Evolutionary conservation across 1,140 invertebrate genomes (phyloP), one percentile per base, ranked within the genome.

Genomic region (Polypedilum vanderplanki): DNA sequence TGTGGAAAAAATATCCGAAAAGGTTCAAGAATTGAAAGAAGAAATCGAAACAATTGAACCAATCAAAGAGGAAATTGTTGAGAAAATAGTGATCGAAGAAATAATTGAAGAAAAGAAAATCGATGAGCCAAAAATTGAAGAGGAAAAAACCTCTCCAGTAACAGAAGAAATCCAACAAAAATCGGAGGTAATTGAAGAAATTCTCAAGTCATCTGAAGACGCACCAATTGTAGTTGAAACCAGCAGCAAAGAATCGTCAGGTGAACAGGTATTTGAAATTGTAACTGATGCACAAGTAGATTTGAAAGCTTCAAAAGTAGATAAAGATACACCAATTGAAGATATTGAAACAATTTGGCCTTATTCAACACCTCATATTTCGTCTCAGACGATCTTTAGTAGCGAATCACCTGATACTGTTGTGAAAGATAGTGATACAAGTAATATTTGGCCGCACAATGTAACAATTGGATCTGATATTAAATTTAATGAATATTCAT

Each of bases 151-250:
- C 15, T 15, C 46, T 12, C 70, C 76, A 20, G 79, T 73, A 1
- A 76, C 78, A 9, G 78, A 80, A 76, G 78, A 79, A 75, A 78
- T 77, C 77, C 77, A 78, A 24, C 78, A 77, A 70, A 79, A 78
- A 75, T 74, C 67, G 57, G 76, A 79, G 40, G 73, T 76, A n/a
- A 74, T 76, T 8, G 77, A 78, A 70, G 65, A 70, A 22, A 70
- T 20, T 20, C 5, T 7, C 1, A 18, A 70, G 20, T 5, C 65
- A 18, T 18, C 1, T 4, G 17, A 70, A 70, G 15, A 70, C 1
- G 10, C 9, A 20, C 10, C 17, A 7, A 1, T 7, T 17, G 3
- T 7, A 70, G 65, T 57, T 15, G n/a, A 57, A 57, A 57, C 9
- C 46, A n/a, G 12, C 9, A n/a, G 46, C 4, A 12, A 57, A 57